Evolutionary conservation across 2,888 invertebrate genomes (phyloP), one percentile per base, ranked within the genome.

Genomic region (Napeogenes inachia): DNA sequence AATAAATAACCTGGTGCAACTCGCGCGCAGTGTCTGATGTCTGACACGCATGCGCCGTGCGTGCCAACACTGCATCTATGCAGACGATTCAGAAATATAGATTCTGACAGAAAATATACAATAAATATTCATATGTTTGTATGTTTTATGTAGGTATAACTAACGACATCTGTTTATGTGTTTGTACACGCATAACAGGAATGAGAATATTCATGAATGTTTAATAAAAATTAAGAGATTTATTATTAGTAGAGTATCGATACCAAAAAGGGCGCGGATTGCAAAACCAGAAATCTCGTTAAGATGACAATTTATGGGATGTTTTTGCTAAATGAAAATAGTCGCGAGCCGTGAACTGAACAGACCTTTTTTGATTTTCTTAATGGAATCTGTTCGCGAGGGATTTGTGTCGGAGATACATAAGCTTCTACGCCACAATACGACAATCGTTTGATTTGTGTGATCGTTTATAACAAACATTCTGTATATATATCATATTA

Each of bases 241-340:
- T 21, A 21, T 21, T 21, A 21, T 21, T 21, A 21, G 21, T 21
- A 21, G 21, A 21, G 21, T 50, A 50, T 50, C 76, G 74, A 73
- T 83, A 80, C 80, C 78, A 78, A 79, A 75, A 74, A 78, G 87
- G 84, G 86, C 85, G 87, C 84, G 86, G 87, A 89, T 81, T 82
- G 85, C 88, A 87, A 89, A 89, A 89, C 88, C 89, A 87, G 83
- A 89, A 89, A 90, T 89, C 87, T 90, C 86, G 89, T 90, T 89
- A 89, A 88, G 89, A 89, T 90, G 90, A 89, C 90, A 90, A 90
- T 90, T 90, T 90, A 90, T 90, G 89, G 90, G 82, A 87, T 90
- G 90, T 89, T 90, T 90, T 90, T 90, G 89, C 89, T 90, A 89
- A 90, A 89, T 90, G 89, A 90, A 89, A 89, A 89, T 89, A 89